Evolutionary conservation across 64 coral and sea anemone genomes (phyloP).

Genomic region (Actinia tenebrosa): DNA sequence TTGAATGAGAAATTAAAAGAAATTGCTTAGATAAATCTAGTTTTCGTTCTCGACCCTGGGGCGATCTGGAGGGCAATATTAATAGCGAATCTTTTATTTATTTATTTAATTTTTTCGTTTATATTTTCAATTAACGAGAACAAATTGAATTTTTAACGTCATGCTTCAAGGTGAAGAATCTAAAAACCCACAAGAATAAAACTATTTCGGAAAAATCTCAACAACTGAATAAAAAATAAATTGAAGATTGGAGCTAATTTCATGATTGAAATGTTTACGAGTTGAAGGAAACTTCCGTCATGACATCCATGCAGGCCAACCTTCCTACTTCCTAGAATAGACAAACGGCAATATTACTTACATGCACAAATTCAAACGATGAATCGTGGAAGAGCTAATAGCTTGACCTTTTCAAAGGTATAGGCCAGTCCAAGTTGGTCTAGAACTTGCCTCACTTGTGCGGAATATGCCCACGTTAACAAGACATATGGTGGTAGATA

Average conservation of each 20-base stretch:
- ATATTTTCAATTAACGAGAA: not conserved
- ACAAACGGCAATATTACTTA: conserved; percentile 4
- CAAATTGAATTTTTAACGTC: not conserved
- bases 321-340: not conserved
- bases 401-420: not conserved
- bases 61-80: conserved; percentile 4
- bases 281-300: not conserved
- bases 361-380: not conserved
- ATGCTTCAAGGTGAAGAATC: not conserved
- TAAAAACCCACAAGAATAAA: not conserved
- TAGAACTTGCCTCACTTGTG: not conserved
- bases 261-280: not conserved
- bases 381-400: not conserved
- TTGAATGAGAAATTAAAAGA: conserved; percentile 2
- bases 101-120: conserved; percentile 12
- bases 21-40: not conserved
- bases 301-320: not conserved
- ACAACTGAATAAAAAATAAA: not conserved
- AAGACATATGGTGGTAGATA: not conserved
- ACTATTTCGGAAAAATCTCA: not conserved
- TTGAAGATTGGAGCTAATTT: not conserved
- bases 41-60: not conserved
- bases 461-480: not conserved
- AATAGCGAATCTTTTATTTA: not conserved
- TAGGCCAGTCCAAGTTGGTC: not conserved